Base-by-base conservation (phyloP, 2,888 invertebrate species). In the Choristoneura rosaceana region DNA sequence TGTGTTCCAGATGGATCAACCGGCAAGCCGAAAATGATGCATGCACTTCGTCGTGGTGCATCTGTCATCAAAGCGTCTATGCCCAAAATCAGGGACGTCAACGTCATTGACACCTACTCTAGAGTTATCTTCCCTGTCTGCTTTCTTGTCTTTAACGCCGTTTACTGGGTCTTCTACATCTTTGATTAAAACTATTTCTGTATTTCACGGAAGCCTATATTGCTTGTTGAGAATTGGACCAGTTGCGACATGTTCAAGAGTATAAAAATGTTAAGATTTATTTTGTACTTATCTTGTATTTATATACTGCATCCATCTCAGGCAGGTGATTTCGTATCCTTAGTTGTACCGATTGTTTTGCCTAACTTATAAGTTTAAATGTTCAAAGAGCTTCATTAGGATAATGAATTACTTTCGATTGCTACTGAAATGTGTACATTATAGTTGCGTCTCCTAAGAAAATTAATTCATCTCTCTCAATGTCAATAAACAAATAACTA, bases 41-140 rank as follows among this genome's bases (percentile, higher is more conserved):
- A 98, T 86, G 98, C 98, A 14, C 93, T 98, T 15, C 96, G 96
- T 65, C 96, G 96, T 80, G 97, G 98, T 62, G 98, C 98, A 3
- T 96, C 96, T n/a, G 98, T 97, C 45, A 91, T 98, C 80, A 97
- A 97, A 85, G 96, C 97, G n/a, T 97, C 98, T 45, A 96, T 98
- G 95, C 98, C 98, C n/a, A 97, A 97, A 92, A 98, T 99, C 79
- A 97, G 98, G 82, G 99, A 99, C 91, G 99, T 99, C 75, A 99
- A 99, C 90, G 96, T 99, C 79, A 99, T 99, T 84, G 99, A 99
- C 93, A 99, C 99, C 84, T 99, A 99, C 90, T 99, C 99, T 47
- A 95, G 99, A 80, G 96, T 99, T 83, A 95, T 99, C 76, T 99
- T 99, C 90, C 99, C 99, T 0, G 97, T 99, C 76, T 97, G 99